Conservation (phyloP, 1,140 invertebrate species). For the Drosophila persimilis region DNA sequence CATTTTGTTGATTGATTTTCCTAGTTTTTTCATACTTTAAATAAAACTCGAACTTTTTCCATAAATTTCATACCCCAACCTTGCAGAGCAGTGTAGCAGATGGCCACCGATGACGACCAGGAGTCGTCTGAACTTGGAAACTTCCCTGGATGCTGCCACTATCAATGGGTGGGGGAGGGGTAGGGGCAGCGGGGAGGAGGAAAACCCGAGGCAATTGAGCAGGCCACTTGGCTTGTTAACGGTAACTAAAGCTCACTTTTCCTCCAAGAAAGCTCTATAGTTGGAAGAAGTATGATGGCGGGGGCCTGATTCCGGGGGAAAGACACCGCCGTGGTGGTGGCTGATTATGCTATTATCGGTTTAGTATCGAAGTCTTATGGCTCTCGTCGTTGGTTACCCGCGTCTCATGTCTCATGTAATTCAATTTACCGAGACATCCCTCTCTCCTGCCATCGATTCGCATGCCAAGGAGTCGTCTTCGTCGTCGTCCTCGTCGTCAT, state of each 20-base stretch:
- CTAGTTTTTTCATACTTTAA: too few species aligned
- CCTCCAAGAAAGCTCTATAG: conserved; percentile 32
- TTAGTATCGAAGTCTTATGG: conserved; percentile 70
- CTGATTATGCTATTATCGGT: conserved; percentile 79
- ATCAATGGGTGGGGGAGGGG: conserved; percentile 26
- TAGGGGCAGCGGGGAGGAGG: neutral
- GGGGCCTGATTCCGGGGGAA: too few species aligned
- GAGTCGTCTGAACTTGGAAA: conserved; percentile 14
- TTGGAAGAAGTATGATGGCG: conserved; percentile 14
- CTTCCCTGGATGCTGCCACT: conserved; percentile 12
- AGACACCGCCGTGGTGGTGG: neutral
- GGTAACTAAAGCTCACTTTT: conserved; percentile 68
- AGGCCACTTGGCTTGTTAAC: conserved; percentile 56
- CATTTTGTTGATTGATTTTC: conserved; percentile 19
- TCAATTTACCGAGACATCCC: conserved; percentile 51
- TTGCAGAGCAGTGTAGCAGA: conserved; percentile 6
- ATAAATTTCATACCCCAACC: neutral
- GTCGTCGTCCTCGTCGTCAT: neutral
- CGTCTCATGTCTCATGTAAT: conserved; percentile 56
- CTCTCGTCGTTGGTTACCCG: conserved; percentile 45
- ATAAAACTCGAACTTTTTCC: too few species aligned
- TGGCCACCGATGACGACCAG: neutral
- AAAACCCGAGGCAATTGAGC: conserved; percentile 52
- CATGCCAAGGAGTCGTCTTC: too few species aligned
- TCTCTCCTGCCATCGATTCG: neutral